phyloP scores from a whole-genome alignment of 2,888 invertebrate genomes.

The Zaprionus obscuricornis region DNA sequence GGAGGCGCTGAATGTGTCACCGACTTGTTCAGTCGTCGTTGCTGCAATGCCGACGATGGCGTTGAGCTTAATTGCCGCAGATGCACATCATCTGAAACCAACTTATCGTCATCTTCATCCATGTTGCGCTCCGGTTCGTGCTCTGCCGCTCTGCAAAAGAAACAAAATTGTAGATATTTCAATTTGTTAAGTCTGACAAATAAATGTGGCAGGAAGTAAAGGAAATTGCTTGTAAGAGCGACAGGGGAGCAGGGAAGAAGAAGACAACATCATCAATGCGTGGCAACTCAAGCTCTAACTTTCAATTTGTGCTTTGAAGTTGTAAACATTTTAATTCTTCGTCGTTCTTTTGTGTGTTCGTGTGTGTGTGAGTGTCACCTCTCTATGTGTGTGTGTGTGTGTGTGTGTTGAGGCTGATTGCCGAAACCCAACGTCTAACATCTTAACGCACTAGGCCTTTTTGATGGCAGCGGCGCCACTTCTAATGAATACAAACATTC shows the following conservation, averaged over 20 bases:
- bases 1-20: conserved; percentile 63
- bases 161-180: not conserved
- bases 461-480: conserved; percentile 12
- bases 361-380: conserved; percentile 4
- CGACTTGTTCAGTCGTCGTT: conserved; percentile 55
- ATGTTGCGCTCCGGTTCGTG: conserved; percentile 68
- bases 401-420: conserved; percentile 30
- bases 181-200: not conserved
- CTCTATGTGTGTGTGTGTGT: too few species aligned
- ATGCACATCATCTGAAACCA: conserved; percentile 79
- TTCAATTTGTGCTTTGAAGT: conserved; percentile 61
- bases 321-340: conserved; percentile 29
- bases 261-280: not conserved
- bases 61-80: conserved; percentile 76
- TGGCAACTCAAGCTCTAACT: conserved; percentile 31
- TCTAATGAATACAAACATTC: conserved; percentile 54
- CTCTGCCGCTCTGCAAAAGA: conserved; percentile 61
- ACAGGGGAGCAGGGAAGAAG: too few species aligned
- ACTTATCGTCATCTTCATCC: conserved; percentile 80
- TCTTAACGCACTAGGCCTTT: conserved; percentile 7
- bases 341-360: not conserved
- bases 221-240: too few species aligned
- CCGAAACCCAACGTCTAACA: not conserved
- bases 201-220: not conserved
- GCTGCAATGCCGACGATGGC: conserved; percentile 63